phyloP scores from a whole-genome alignment of 2,797 vertebrate species.

The Girardinus metallicus region DNA sequence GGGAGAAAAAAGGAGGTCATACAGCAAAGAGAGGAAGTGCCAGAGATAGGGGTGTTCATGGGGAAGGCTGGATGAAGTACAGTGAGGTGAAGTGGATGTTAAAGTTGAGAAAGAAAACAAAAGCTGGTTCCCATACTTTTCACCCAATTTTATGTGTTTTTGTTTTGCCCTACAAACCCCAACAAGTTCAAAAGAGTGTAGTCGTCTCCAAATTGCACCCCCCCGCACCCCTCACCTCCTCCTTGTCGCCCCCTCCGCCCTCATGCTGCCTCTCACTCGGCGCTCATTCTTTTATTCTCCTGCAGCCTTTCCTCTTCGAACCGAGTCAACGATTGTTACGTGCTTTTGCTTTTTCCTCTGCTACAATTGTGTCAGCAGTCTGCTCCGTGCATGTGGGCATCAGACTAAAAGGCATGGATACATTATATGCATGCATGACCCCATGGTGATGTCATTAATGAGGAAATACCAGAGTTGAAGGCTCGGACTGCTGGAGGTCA shows the following conservation, averaged over 20 bases:
- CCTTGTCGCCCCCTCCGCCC: constrained; percentile 46
- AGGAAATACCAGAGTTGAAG: constrained; percentile 39
- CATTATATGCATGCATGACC: constrained; percentile 7
- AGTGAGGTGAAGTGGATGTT: constrained; percentile 3
- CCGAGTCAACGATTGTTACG: constrained; percentile 66
- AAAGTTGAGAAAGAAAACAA: constrained; percentile 69
- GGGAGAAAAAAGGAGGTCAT: constrained; percentile 19
- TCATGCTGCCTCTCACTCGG: constrained; percentile 73
- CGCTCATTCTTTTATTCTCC: constrained; percentile 79
- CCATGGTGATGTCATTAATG: constrained; percentile 40
- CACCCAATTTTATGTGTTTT: constrained; percentile 54
- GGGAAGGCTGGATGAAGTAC: constrained; percentile 13
- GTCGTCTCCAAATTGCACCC: constrained; percentile 37
- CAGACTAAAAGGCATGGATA: not conserved
- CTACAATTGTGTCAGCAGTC: constrained; percentile 16
- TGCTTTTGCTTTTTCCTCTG: constrained; percentile 53
- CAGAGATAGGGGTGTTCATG: constrained; percentile 17
- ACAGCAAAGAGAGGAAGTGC: constrained; percentile 28
- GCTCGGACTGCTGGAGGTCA: constrained; percentile 29
- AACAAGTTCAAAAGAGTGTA: constrained; percentile 73
- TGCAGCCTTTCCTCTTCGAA: constrained; percentile 68
- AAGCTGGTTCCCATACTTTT: constrained; percentile 65
- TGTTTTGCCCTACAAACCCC: constrained; percentile 33
- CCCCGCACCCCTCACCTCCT: not conserved
- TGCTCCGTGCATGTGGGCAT: constrained; percentile 9